Conservation (phyloP, 1,140 invertebrate species). For the Leptonema lineaticorne region DNA sequence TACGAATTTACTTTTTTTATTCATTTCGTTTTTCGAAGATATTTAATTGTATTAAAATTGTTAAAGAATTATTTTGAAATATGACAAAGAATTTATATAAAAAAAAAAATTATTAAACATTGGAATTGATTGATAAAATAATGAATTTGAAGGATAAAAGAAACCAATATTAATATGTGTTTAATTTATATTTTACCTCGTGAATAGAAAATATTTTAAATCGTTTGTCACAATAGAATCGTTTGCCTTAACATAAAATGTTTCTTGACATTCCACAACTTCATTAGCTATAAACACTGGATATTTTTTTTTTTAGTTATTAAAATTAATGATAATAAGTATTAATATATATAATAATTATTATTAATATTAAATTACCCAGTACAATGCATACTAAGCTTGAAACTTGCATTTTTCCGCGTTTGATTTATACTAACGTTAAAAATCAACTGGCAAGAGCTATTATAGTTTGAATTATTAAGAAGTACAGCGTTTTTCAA, state of each 20-base stretch:
- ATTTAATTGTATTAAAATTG: not conserved
- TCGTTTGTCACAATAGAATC: not conserved
- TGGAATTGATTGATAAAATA: not conserved
- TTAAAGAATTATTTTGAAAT: not conserved
- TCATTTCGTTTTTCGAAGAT: conserved; percentile 6
- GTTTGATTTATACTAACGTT: too few species aligned
- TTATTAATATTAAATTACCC: too few species aligned
- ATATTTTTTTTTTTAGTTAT: too few species aligned
- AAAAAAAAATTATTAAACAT: not conserved
- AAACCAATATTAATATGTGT: conserved; percentile 18
- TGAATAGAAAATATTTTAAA: conserved; percentile 18
- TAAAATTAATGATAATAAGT: too few species aligned
- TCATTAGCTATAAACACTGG: too few species aligned
- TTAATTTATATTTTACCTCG: conserved; percentile 6
- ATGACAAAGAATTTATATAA: not conserved
- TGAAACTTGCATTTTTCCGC: too few species aligned
- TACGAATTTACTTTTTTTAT: too few species aligned
- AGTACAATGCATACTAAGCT: too few species aligned
- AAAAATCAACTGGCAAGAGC: too few species aligned
- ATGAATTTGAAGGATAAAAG: not conserved
- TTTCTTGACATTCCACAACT: not conserved
- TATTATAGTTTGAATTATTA: too few species aligned
- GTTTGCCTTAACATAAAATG: not conserved
- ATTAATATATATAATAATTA: too few species aligned
- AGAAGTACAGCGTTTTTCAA: too few species aligned